Percentiles rank a stretch among this genome's conserved stretches.
Conservation (phyloP, 2,113 vertebrate genomes). For the Lampris megalopsis region DNA sequence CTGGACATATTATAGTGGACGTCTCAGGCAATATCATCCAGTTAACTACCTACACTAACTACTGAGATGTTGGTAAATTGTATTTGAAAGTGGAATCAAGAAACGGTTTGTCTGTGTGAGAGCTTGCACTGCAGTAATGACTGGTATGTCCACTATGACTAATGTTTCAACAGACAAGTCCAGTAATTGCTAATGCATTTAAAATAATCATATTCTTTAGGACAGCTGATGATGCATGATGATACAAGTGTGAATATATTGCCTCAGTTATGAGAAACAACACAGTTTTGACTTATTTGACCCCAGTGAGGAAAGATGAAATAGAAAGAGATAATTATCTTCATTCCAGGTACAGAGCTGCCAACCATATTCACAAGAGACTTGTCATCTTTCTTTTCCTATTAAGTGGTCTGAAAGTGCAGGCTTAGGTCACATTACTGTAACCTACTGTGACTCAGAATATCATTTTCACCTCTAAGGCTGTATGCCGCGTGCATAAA, state of each 20-base stretch:
- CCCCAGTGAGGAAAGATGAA: neutral
- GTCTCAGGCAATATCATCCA: too few relatives aligned
- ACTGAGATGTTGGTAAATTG: too few relatives aligned
- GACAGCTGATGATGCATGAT: neutral
- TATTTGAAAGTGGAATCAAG: too few relatives aligned
- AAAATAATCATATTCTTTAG: neutral
- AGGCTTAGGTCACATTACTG: neutral
- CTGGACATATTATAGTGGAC: too few relatives aligned
- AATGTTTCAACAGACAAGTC: too few relatives aligned
- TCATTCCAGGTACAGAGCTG: neutral
- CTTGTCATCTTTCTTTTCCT: neutral
- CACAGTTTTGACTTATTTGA: neutral
- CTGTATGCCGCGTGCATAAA: neutral
- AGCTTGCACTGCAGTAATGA: too few relatives aligned
- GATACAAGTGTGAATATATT: neutral
- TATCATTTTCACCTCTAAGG: neutral
- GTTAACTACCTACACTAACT: too few relatives aligned
- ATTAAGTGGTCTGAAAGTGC: neutral
- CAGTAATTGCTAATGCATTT: too few relatives aligned
- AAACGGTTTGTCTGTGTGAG: too few relatives aligned
- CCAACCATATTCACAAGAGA: neutral
- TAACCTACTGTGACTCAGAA: neutral
- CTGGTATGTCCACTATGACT: too few relatives aligned
- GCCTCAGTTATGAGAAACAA: neutral
- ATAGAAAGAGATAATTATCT: neutral